A percentile compares a stretch with the other conserved stretches of the same genome.
phyloP scores from a whole-genome alignment of 1,140 invertebrate species.

The Drosophila tristis region DNA sequence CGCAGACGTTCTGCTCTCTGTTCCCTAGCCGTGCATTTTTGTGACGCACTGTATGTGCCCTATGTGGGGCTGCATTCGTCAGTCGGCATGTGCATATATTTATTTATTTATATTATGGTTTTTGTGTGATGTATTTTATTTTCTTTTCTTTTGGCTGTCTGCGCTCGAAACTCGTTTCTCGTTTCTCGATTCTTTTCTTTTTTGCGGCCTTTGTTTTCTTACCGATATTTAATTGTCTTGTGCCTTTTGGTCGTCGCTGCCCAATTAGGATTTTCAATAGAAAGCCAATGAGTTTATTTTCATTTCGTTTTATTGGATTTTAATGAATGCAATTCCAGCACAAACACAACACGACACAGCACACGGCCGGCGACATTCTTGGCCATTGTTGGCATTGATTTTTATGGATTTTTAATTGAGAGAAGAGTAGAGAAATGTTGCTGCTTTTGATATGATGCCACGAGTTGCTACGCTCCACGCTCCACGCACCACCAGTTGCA shows the following conservation, averaged over 20 bases:
- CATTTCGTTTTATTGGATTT: conserved; percentile 73
- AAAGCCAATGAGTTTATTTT: conserved; percentile 79
- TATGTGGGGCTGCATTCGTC: conserved; percentile 16
- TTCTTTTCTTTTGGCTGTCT: conserved; percentile 11
- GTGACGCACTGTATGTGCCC: conserved; percentile 10
- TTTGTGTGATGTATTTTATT: conserved; percentile 8
- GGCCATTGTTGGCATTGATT: conserved; percentile 41
- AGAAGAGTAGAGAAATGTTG: conserved; percentile 18
- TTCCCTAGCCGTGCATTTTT: neutral
- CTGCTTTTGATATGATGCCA: neutral
- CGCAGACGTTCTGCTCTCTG: too few relatives aligned
- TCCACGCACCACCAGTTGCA: neutral
- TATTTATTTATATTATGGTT: conserved; percentile 35
- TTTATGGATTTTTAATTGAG: conserved; percentile 65
- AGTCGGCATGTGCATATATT: conserved; percentile 4
- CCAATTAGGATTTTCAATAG: conserved; percentile 77
- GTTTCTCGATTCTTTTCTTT: conserved; percentile 45
- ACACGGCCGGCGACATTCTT: neutral
- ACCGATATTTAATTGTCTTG: conserved; percentile 69
- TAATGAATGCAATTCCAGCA: conserved; percentile 69
- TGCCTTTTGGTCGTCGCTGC: conserved; percentile 56
- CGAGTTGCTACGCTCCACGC: too few relatives aligned
- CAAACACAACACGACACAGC: neutral
- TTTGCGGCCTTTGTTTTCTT: conserved; percentile 61
- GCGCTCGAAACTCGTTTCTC: conserved; percentile 22